A percentile compares a stretch with the other conserved stretches of the same genome.
These are phyloP conservation scores for Andrena trimmerana DNA, from an alignment of 2,888 invertebrate genomes.

Conservation along the genomic window DNA sequence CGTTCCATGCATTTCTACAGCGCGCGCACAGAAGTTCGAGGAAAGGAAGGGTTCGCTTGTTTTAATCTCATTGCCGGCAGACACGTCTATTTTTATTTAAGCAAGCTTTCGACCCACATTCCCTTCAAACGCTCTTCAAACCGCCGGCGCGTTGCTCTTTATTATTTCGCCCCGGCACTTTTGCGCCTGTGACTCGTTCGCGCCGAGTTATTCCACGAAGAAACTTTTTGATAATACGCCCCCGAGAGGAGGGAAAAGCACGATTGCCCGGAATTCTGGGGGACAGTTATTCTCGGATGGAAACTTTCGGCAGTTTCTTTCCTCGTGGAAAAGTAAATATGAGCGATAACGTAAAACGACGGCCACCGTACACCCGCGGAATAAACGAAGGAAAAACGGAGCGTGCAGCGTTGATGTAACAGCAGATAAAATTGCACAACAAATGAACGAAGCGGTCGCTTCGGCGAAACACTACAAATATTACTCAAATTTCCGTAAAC, in stretches of 20 bases:
- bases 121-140: slow-evolving; percentile 24
- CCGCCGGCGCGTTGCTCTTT: slow-evolving; percentile 25
- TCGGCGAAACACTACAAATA: too few relatives aligned
- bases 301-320: slow-evolving; percentile 9
- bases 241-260: neutral
- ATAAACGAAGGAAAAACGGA: neutral
- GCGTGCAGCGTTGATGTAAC: too few relatives aligned
- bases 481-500: too few relatives aligned
- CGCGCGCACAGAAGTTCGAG: neutral
- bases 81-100: slow-evolving; percentile 53
- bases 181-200: slow-evolving; percentile 19
- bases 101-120: slow-evolving; percentile 28
- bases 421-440: neutral
- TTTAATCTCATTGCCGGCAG: slow-evolving; percentile 42
- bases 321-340: neutral
- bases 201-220: slow-evolving; percentile 15
- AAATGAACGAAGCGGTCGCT: neutral
- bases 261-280: slow-evolving; percentile 22
- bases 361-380: neutral
- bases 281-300: slow-evolving; percentile 12
- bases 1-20: neutral
- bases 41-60: slow-evolving; percentile 27
- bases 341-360: slow-evolving; percentile 1
- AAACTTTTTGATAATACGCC: slow-evolving; percentile 30
- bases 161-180: slow-evolving; percentile 31